Percentiles rank a stretch among this genome's conserved stretches.
Conservation (phyloP, 2,888 invertebrate species). For the Diplazon laetatorius region DNA sequence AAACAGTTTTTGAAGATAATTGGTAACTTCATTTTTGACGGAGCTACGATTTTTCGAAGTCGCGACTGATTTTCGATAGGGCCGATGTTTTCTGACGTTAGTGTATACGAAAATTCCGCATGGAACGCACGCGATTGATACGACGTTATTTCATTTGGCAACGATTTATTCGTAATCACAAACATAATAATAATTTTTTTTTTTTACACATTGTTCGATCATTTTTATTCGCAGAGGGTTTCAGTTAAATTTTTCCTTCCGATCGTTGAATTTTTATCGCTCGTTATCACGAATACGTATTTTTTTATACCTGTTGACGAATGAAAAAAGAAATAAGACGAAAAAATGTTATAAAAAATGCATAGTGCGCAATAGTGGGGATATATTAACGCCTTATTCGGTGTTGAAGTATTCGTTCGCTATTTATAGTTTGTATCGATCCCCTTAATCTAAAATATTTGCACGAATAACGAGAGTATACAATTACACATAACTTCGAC, state of each 20-base stretch:
- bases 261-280: conserved; percentile 51
- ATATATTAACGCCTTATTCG: no score
- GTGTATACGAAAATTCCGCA: no score
- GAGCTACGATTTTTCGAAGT: no score
- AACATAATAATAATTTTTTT: no score
- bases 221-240: conserved; percentile 23
- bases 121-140: background rate
- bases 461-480: conserved; percentile 34
- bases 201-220: conserved; percentile 18
- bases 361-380: no score
- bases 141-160: background rate
- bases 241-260: conserved; percentile 27
- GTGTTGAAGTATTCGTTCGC: conserved; percentile 41
- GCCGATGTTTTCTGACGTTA: no score
- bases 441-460: conserved; percentile 23
- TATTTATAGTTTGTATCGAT: conserved; percentile 40
- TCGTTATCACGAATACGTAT: conserved; percentile 60
- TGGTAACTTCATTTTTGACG: no score
- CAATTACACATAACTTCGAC: background rate
- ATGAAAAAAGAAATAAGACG: conserved; percentile 24
- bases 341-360: background rate
- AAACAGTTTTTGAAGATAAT: no score
- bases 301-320: conserved; percentile 64
- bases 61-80: no score
- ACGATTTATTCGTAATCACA: background rate